Percentiles rank a stretch among this genome's conserved stretches.
Conservation (phyloP, 2,797 vertebrate genomes). For the Vultur gryphus region DNA sequence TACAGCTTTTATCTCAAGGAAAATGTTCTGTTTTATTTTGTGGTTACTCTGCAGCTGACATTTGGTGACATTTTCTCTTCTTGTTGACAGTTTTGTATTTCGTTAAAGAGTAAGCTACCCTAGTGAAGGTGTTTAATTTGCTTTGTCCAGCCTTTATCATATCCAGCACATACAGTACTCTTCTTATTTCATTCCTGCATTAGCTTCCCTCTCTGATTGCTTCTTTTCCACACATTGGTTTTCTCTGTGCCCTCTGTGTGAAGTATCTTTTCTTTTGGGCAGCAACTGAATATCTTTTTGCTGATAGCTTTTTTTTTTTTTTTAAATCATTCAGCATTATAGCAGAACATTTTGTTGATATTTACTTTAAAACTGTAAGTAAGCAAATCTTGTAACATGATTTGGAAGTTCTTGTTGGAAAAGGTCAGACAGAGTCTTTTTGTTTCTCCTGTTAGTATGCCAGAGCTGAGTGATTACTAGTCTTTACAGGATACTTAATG, state of each 20-base stretch:
- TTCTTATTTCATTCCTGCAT: background rate
- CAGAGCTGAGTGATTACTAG: background rate
- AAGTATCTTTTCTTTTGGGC: background rate
- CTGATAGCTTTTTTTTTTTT: background rate
- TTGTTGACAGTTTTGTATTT: slow-evolving; percentile 24
- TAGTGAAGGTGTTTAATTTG: slow-evolving; percentile 25
- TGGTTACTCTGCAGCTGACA: slow-evolving; percentile 52
- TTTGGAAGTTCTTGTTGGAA: background rate
- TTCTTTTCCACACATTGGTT: slow-evolving; percentile 11
- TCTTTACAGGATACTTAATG: background rate
- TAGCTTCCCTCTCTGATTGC: background rate
- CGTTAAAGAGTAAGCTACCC: background rate
- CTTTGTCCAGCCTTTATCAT: slow-evolving; percentile 30
- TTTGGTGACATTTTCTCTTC: slow-evolving; percentile 69
- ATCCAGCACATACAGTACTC: background rate
- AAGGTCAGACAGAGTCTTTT: background rate
- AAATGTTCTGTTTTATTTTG: slow-evolving; percentile 36
- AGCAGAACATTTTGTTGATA: background rate
- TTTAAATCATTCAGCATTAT: background rate
- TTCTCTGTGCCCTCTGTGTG: background rate
- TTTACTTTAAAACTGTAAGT: background rate
- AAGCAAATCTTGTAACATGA: background rate
- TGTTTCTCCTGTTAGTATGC: background rate
- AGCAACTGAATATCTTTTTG: background rate
- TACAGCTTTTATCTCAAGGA: slow-evolving; percentile 53